A percentile compares a stretch with the other conserved stretches of the same genome.
These are phyloP conservation scores for Tetramorium bicarinatum DNA, from an alignment of 2,888 invertebrate genomes.

Conservation along the genomic window DNA sequence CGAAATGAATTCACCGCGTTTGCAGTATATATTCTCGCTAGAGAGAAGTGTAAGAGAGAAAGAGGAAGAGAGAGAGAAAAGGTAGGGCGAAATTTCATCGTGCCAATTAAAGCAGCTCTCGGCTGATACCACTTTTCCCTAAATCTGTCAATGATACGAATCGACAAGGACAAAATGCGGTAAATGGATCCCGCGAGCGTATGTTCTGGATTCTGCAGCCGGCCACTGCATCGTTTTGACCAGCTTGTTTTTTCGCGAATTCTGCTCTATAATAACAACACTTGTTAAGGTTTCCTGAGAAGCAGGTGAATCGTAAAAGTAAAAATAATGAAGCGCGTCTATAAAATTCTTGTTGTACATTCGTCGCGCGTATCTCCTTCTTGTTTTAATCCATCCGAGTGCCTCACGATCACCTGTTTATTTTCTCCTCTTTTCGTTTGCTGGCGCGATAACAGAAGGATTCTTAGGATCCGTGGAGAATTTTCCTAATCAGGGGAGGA, in stretches of 20 bases:
- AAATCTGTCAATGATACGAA: conserved; percentile 77
- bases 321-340: conserved; percentile 22
- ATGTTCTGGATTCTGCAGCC: conserved; percentile 10
- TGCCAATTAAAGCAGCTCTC: conserved; percentile 72
- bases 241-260: conserved; percentile 29
- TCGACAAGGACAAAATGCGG: conserved; percentile 67
- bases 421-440: background rate
- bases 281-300: background rate
- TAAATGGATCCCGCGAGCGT: conserved; percentile 28
- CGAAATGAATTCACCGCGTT: conserved; percentile 64
- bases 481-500: background rate
- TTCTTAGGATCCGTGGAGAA: background rate
- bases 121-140: conserved; percentile 67
- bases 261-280: conserved; percentile 42
- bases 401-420: background rate
- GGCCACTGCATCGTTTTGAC: conserved; percentile 6
- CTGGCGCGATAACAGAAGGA: background rate
- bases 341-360: conserved; percentile 19
- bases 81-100: conserved; percentile 44
- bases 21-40: conserved; percentile 45
- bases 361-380: background rate
- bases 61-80: background rate
- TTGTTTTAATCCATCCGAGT: conserved; percentile 1
- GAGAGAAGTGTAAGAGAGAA: conserved; percentile 24
- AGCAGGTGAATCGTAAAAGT: conserved; percentile 50